Percentiles rank a stretch among this genome's conserved stretches.
phyloP scores from a whole-genome alignment of 2,113 vertebrate species.

The Mohoua ochrocephala region DNA sequence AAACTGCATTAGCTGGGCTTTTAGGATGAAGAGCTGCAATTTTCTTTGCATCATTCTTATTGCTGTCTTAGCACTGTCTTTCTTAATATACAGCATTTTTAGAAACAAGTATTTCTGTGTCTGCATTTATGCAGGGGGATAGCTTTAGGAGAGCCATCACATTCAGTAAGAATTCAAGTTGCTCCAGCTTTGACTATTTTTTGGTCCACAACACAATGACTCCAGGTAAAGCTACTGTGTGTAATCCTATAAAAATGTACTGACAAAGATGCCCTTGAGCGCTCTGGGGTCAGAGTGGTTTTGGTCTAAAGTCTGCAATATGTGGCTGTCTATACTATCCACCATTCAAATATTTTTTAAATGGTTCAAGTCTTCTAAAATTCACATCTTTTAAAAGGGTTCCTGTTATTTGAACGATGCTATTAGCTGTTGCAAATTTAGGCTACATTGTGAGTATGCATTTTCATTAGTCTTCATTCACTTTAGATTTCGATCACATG shows the following conservation, averaged over 20 bases:
- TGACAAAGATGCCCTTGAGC: neutral
- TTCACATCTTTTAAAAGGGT: neutral
- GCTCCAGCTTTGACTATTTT: neutral
- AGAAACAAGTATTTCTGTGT: neutral
- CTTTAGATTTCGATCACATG: neutral
- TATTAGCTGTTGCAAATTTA: neutral
- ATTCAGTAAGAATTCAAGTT: neutral
- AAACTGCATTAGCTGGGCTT: neutral
- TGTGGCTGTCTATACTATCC: neutral
- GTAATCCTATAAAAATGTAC: neutral
- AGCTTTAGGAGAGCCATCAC: neutral
- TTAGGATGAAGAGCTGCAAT: neutral
- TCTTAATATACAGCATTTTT: neutral
- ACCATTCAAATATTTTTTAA: neutral
- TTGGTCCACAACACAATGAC: neutral
- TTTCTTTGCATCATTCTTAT: neutral
- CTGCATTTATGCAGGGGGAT: neutral
- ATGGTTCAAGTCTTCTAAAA: neutral
- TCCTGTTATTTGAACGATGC: fast-evolving
- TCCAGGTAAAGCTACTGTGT: neutral
- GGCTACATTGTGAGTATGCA: neutral
- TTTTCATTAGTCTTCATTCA: neutral
- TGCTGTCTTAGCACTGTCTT: neutral
- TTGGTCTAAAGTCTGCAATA: neutral
- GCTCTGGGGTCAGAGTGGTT: neutral